Percentiles rank a stretch among this genome's conserved stretches.
These are phyloP conservation scores for Dioctria linearis DNA, from an alignment of 2,888 invertebrate genomes.

Conservation along the genomic window DNA sequence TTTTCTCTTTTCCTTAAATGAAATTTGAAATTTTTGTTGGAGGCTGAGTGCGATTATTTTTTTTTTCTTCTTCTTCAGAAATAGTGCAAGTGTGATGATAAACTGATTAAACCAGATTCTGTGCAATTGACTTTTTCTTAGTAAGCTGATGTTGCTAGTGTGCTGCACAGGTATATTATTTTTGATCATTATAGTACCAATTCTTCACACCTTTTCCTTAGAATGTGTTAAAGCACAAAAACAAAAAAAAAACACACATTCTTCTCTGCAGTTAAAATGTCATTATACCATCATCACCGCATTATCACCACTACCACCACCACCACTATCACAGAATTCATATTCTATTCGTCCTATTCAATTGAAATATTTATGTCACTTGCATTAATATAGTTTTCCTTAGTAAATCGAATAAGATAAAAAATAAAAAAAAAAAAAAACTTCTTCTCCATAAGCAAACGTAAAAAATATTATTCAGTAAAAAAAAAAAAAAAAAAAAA, in stretches of 20 bases:
- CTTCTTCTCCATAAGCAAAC: too few species aligned
- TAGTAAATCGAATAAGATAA: conserved; percentile 28
- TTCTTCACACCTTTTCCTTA: not conserved
- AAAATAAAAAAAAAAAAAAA: not conserved
- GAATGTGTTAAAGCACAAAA: too few species aligned
- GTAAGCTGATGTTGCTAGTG: conserved; percentile 2
- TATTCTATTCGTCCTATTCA: not conserved
- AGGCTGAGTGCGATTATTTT: too few species aligned
- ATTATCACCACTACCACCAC: too few species aligned
- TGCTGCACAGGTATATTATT: conserved; percentile 20
- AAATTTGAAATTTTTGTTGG: too few species aligned
- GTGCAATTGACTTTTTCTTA: conserved; percentile 31
- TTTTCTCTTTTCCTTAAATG: too few species aligned
- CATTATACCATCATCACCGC: not conserved
- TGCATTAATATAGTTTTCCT: conserved; percentile 22
- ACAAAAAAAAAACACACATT: not conserved
- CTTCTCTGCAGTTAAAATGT: not conserved
- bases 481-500: too few species aligned
- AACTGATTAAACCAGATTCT: not conserved
- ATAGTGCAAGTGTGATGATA: not conserved
- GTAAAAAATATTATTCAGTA: too few species aligned
- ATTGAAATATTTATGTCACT: conserved; percentile 25
- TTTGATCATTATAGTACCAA: not conserved
- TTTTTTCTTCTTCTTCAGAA: not conserved
- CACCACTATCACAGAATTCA: not conserved